Base-by-base conservation (phyloP, 2,797 vertebrate genomes). In the Glossophaga mutica region DNA sequence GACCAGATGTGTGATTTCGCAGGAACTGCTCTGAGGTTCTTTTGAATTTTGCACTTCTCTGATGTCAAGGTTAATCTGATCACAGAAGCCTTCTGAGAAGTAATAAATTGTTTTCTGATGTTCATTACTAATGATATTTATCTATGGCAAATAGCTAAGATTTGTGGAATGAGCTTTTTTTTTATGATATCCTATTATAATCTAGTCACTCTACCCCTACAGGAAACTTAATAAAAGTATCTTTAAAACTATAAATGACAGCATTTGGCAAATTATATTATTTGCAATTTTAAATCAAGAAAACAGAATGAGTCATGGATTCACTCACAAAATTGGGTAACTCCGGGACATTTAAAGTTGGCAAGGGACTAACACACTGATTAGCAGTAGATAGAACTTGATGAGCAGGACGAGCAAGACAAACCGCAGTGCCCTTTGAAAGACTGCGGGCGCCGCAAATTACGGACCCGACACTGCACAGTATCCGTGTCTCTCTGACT, bases 181-280 rank as follows among this genome's bases (percentile, higher is more conserved):
- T 62, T 34, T 44, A 87, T 57, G 42, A 71, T 65, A 62, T 24
- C 68, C 21, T 44, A 19, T 92, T 93, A 83, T 86, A 78, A 55
- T 46, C 6, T 48, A 70, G 5, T 55, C 11, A 62, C 29, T 73
- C 16, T 12, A 24, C 11, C 79, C 50, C 62, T 42, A 67, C 6
- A 89, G 91, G 34, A 94, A 46, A 34, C 74, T 89, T 34, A 81
- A 88, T 87, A 18, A 93, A 91, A 91, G 65, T 42, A 26, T 34
- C 52, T 86, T 89, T 26, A 44, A 90, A 91, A 93, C 50, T 57
- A 65, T 37, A 93, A 89, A 82, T 86, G 39, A 82, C 6, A 70
- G 16, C 29, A 91, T 83, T 87, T 93, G 76, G 82, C 24, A 90
- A 67, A 85, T 62, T 89, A 67, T 70, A 71, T 74, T 21, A 6